Base-by-base conservation (phyloP, 2,888 invertebrate genomes). In the Agrochola lota region DNA sequence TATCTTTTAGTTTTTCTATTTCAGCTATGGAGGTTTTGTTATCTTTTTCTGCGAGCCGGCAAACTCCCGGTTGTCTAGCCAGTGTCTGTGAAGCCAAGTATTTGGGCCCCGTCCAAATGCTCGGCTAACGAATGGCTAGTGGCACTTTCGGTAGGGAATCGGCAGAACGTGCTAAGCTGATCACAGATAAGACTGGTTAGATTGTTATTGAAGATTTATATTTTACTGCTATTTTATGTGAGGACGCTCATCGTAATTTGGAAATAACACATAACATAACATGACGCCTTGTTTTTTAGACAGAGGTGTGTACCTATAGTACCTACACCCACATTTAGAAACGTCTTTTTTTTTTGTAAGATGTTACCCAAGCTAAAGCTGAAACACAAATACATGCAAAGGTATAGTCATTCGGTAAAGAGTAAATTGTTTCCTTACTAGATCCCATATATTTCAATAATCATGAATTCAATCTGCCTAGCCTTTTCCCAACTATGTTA, bases 71-170 rank as follows among this genome's bases (percentile, higher is more conserved):
- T 55, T 63, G 84, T 86, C 84, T 84, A 71, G 83, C 83, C 86
- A 49, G 30, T 72, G 86, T 86, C 78, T 75, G 67, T 40, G 20
- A 66, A 66, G 66, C n/a, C 15, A 26, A 71, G 72, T 86, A 83
- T 74, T 84, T 86, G 84, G 86, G 74, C 70, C 40, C 17, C 46
- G 43, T 83, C 84, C 84, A 84, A 84, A 66, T 72, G 23, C 8
- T 69, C 63, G 8, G 30, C 62, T 69, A 78, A 85, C 69, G 20
- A 84, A 78, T 71, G 66, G 43, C 49, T 66, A 26, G n/a, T 9
- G 46, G 69, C 74, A 72, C 63, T 83, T 60, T 70, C 9, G n/a
- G 62, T 12, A n/a, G 63, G 46, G 17, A 52, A 63, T 40, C 52
- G n/a, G 20, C 23, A 26, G 57, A 30, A 52, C 80, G 72, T 68